A percentile compares a stretch with the other conserved stretches of the same genome.
These are phyloP conservation scores for Bicyclus anynana DNA, from an alignment of 1,140 invertebrate species.

Conservation along the genomic window DNA sequence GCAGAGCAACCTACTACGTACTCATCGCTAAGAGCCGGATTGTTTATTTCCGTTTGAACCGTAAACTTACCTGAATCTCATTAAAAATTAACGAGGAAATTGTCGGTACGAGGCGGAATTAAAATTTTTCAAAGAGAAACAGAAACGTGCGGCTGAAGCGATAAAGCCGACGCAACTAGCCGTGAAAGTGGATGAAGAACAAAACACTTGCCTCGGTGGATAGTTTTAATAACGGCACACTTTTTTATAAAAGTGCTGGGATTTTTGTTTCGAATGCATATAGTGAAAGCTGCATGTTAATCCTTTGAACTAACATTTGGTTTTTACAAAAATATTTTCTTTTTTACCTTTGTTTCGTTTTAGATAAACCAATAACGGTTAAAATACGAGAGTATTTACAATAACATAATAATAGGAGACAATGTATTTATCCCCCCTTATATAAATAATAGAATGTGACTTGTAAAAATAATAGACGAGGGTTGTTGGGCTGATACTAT, in stretches of 20 bases:
- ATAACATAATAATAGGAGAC: no score
- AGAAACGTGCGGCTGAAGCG: slow-evolving; percentile 11
- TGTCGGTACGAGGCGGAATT: slow-evolving; percentile 2
- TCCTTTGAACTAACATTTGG: neutral
- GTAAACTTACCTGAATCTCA: neutral
- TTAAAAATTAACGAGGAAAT: slow-evolving; percentile 10
- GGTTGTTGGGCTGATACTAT: no score
- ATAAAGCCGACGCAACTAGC: slow-evolving; percentile 15
- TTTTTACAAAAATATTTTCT: no score
- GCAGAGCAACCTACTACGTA: no score
- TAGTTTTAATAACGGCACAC: slow-evolving; percentile 2
- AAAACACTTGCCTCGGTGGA: slow-evolving; percentile 15
- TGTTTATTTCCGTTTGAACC: neutral
- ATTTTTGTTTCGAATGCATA: neutral
- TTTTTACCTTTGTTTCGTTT: no score
- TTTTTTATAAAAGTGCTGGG: neutral
- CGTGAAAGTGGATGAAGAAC: slow-evolving; percentile 19
- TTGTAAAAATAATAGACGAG: no score
- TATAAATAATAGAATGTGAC: no score
- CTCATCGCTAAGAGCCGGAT: neutral
- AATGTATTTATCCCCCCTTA: no score
- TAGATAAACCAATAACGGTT: no score
- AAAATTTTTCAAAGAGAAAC: slow-evolving; percentile 6
- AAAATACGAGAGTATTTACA: no score
- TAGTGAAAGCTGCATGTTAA: neutral